A percentile compares a stretch with the other conserved stretches of the same genome.
These are phyloP conservation scores for Aphelenchoides avenae DNA, from an alignment of 1,140 invertebrate species.

Conservation along the genomic window DNA sequence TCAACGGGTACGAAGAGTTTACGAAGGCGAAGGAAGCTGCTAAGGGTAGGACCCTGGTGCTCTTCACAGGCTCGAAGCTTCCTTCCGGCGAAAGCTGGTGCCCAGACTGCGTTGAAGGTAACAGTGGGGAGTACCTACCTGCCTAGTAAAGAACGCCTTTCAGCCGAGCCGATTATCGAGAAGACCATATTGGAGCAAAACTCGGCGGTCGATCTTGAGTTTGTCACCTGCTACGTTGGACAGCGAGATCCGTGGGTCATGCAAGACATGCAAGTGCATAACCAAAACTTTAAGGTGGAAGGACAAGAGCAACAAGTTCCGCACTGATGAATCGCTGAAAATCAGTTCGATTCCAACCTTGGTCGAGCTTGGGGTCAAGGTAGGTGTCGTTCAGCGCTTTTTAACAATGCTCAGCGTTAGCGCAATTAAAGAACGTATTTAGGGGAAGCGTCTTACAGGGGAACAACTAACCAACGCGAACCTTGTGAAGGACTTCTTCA, in stretches of 20 bases:
- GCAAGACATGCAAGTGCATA: neutral
- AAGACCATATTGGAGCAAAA: slow-evolving; percentile 52
- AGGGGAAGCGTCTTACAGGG: no score
- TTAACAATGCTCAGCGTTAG: no score
- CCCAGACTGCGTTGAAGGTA: slow-evolving; percentile 61
- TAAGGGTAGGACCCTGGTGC: slow-evolving; percentile 50
- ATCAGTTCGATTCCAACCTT: slow-evolving; percentile 61
- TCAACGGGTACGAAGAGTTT: slow-evolving; percentile 33
- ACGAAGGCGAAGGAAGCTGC: slow-evolving; percentile 6
- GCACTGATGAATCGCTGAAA: slow-evolving; percentile 55
- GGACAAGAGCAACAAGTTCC: slow-evolving; percentile 56
- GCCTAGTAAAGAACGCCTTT: slow-evolving; percentile 8
- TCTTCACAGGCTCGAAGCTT: slow-evolving; percentile 60
- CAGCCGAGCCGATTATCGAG: slow-evolving; percentile 60
- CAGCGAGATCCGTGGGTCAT: slow-evolving; percentile 56
- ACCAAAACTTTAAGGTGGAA: slow-evolving; percentile 40
- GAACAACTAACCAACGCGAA: no score
- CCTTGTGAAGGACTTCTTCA: no score
- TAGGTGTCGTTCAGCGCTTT: no score
- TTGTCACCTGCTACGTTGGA: slow-evolving; percentile 58
- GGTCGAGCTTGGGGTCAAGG: slow-evolving; percentile 48
- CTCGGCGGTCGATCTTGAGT: slow-evolving; percentile 52
- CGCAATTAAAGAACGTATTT: no score
- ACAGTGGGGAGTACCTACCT: neutral
- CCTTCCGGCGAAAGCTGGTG: slow-evolving; percentile 61